phyloP scores from a whole-genome alignment of 2,888 invertebrate genomes.

The Hypomecis atomaria region DNA sequence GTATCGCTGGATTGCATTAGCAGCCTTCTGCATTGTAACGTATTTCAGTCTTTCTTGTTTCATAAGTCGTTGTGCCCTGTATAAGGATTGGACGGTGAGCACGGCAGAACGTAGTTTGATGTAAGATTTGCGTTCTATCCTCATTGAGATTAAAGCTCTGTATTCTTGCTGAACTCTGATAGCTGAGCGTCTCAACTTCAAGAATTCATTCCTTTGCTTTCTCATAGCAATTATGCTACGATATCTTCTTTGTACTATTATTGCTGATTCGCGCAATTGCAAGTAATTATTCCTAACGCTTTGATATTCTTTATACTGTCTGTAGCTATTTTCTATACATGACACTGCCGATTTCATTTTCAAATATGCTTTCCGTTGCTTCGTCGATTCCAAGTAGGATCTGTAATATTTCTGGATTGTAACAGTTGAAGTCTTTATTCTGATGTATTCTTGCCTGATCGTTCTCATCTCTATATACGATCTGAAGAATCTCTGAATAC shows the following conservation, averaged over 20 bases:
- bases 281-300: constrained; percentile 61
- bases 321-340: constrained; percentile 48
- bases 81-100: constrained; percentile 62
- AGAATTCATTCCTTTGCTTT: constrained; percentile 59
- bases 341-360: constrained; percentile 50
- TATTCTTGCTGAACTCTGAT: constrained; percentile 69
- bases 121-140: constrained; percentile 57
- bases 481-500: constrained; percentile 67
- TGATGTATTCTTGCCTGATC: constrained; percentile 56
- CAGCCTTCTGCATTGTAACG: constrained; percentile 60
- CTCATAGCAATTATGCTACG: constrained; percentile 64
- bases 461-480: constrained; percentile 62
- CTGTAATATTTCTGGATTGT: constrained; percentile 62
- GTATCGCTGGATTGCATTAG: constrained; percentile 68
- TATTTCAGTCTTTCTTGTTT: constrained; percentile 65
- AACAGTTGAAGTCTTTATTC: constrained; percentile 54
- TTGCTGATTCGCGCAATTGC: constrained; percentile 61
- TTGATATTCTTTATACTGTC: constrained; percentile 54
- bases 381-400: constrained; percentile 56
- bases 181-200: constrained; percentile 56
- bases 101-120: constrained; percentile 48
- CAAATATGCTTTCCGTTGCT: constrained; percentile 55
- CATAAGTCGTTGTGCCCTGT: constrained; percentile 63
- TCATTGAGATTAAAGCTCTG: constrained; percentile 63
- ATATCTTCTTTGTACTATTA: constrained; percentile 73